These are phyloP conservation scores for Drosophila picticornis DNA, from an alignment of 2,888 invertebrate species.

Conservation along the genomic window DNA sequence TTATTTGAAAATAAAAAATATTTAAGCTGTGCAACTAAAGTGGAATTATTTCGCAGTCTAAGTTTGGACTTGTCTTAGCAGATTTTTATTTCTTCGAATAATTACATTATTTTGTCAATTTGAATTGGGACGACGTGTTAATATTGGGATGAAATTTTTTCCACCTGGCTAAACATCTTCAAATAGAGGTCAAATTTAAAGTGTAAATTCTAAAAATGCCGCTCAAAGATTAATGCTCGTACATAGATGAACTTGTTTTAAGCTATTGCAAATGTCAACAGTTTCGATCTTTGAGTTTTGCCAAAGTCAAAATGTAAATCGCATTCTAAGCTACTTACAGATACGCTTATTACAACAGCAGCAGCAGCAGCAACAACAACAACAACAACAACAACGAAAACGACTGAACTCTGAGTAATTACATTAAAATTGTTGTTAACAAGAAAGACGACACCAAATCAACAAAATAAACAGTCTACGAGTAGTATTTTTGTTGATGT, in stretches of 20 bases:
- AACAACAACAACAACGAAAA: neutral
- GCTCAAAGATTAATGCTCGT: neutral
- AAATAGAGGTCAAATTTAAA: slow-evolving; percentile 3
- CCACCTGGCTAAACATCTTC: slow-evolving; percentile 1
- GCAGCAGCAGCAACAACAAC: neutral
- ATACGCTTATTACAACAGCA: slow-evolving; percentile 17
- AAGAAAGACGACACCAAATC: slow-evolving; percentile 8
- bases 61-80: neutral
- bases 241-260: slow-evolving; percentile 11
- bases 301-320: slow-evolving; percentile 31
- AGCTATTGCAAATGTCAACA: slow-evolving; percentile 26
- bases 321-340: slow-evolving; percentile 41
- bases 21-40: neutral
- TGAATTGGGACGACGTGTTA: neutral
- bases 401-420: neutral
- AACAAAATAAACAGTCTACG: slow-evolving; percentile 9
- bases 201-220: slow-evolving; percentile 1
- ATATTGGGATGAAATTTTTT: neutral
- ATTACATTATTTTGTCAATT: neutral
- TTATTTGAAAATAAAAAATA: neutral
- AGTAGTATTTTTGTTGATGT: slow-evolving; percentile 8
- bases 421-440: slow-evolving; percentile 24
- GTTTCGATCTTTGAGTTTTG: slow-evolving; percentile 28
- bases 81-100: neutral
- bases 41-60: neutral